These are phyloP conservation scores for Zapus hudsonius DNA, from an alignment of 2,113 vertebrate species.

Conservation along the genomic window DNA sequence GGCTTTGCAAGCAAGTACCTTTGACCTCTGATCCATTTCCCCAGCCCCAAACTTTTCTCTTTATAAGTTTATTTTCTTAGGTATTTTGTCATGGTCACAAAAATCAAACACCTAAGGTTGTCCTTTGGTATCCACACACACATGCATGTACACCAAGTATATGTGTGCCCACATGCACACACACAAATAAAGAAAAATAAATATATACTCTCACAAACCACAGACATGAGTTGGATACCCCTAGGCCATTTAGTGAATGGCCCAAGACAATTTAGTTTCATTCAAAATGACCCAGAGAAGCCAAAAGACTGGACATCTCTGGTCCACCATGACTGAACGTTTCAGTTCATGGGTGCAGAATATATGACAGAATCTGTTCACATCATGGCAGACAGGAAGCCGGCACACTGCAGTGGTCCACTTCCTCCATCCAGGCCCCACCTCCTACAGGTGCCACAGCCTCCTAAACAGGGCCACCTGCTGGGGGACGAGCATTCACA, in stretches of 20 bases:
- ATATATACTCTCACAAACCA: neutral
- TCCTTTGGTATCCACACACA: too few relatives aligned
- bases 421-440: neutral
- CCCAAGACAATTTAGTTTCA: neutral
- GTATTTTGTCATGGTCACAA: too few relatives aligned
- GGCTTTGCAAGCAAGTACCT: too few relatives aligned
- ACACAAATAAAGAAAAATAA: neutral
- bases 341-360: neutral
- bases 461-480: neutral
- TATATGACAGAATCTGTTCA: neutral
- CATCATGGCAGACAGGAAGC: neutral
- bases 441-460: neutral
- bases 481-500: neutral
- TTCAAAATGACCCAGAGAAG: neutral
- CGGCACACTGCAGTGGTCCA: neutral
- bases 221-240: too few relatives aligned
- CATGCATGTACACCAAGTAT: too few relatives aligned
- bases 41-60: too few relatives aligned
- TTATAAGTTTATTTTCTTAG: too few relatives aligned
- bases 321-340: neutral
- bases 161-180: too few relatives aligned
- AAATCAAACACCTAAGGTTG: too few relatives aligned
- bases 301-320: neutral
- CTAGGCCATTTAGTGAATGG: neutral
- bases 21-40: too few relatives aligned